Base-by-base conservation (phyloP, 2,113 vertebrate species). In the Myotis lucifugus region DNA sequence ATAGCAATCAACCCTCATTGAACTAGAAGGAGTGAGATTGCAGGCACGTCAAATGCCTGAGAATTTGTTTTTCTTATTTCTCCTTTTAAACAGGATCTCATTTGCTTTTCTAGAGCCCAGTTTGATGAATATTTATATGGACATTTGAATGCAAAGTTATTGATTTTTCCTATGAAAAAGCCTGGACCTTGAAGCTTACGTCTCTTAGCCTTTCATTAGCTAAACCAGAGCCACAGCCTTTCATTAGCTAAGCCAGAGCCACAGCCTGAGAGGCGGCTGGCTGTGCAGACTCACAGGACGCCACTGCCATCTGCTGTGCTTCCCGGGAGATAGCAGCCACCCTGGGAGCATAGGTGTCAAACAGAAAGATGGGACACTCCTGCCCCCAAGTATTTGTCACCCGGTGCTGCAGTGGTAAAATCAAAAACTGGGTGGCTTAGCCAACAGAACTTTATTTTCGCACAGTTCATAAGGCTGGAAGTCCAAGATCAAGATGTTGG, bases 301-400 rank as follows among this genome's bases (percentile, higher is more conserved):
- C 34, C 82, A 90, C 90, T 96, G 96, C 97, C 97, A 81, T 84
- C 96, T 96, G 81, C 94, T 95, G 96, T 54, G 34, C 90, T 32
- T 23, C 32, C 59, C 25, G 0, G 50, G 59, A 40, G 56, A 67
- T 5, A 21, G 23, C 69, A 40, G 8, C 50, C 40, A 25, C 5
- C 3, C 52, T 37, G 3, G 1, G 1, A 61, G n/a, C 52, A 59
- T 15, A 84, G 59, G 9, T 7, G 8, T n/a, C n/a, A 18, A 14
- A 61, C 0, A 56, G 37, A 7, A 17, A 46, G 21, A 14, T 1
- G 9, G 46, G 25, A n/a, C 19, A 27, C 6, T n/a, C 5, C 11
- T 3, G 50, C n/a, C 8, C 8, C 34, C 23, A 3, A 2, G 8
- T 27, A 37, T 6, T 18, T 8, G 32, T 66, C 12, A 1, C 61